These are phyloP conservation scores for Paratrypauchen microcephalus DNA, from an alignment of 2,797 vertebrate genomes.

Conservation along the genomic window DNA sequence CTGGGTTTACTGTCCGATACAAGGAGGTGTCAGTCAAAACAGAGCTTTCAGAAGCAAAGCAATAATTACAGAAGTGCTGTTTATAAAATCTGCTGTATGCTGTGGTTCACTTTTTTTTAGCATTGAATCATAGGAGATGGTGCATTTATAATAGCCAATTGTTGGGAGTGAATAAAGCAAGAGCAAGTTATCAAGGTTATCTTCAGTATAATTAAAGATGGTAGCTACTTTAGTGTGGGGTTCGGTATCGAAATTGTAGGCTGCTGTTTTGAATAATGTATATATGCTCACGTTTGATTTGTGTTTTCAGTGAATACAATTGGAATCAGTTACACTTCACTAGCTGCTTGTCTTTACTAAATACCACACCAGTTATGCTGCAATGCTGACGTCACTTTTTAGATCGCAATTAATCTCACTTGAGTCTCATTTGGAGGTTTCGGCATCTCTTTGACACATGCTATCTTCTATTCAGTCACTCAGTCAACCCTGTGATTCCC, in stretches of 20 bases:
- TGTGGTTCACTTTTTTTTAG: background rate
- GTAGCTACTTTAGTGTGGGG: no score
- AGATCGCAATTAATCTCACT: background rate
- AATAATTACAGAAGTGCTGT: slow-evolving; percentile 14
- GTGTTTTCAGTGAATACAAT: background rate
- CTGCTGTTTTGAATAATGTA: background rate
- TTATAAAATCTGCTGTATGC: background rate
- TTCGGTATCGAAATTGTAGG: no score
- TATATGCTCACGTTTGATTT: background rate
- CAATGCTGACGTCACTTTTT: background rate
- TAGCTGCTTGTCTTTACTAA: background rate
- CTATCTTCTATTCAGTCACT: background rate
- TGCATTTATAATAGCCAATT: background rate
- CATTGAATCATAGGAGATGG: background rate
- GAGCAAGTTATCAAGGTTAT: background rate
- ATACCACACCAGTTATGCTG: background rate
- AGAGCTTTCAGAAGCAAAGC: slow-evolving; percentile 23
- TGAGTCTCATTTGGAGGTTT: background rate
- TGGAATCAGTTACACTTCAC: background rate
- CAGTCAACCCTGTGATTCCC: background rate
- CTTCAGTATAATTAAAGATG: no score
- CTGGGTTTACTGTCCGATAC: slow-evolving; percentile 39
- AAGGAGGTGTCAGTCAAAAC: slow-evolving; percentile 30
- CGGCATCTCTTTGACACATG: background rate
- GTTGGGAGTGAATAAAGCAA: no score